Evolutionary conservation across 2,888 invertebrate species (phyloP).

Genomic region (Acronicta aceris): DNA sequence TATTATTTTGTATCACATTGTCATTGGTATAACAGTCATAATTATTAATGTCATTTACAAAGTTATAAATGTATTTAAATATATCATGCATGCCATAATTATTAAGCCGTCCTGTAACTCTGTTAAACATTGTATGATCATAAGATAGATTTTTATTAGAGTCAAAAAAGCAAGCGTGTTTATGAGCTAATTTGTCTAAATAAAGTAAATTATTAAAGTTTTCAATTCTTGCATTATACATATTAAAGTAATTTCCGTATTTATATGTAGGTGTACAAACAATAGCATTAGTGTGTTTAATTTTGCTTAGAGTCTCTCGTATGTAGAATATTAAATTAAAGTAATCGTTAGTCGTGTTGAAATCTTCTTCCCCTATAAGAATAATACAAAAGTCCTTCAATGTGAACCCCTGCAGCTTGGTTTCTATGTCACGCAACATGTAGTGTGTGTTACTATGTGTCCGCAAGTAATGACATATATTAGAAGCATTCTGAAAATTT

Average conservation of each 20-base stretch:
- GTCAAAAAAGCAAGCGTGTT: constrained; percentile 2
- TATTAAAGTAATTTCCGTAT: not conserved
- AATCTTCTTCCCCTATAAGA: too few species aligned
- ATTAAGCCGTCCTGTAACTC: not conserved
- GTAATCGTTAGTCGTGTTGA: constrained; percentile 3
- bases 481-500: too few species aligned
- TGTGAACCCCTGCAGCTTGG: constrained; percentile 2
- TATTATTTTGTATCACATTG: not conserved
- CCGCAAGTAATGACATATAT: constrained; percentile 5
- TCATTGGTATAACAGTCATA: not conserved
- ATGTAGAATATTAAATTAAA: constrained; percentile 5
- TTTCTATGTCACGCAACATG: not conserved
- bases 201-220: constrained; percentile 8
- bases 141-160: not conserved
- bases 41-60: not conserved
- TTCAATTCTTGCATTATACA: constrained; percentile 14
- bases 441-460: not conserved
- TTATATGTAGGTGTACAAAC: constrained; percentile 11
- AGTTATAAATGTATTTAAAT: not conserved
- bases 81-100: not conserved
- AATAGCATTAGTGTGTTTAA: too few species aligned
- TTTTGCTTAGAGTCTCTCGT: constrained; percentile 1
- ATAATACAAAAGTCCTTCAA: constrained; percentile 13
- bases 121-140: constrained; percentile 4
- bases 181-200: constrained; percentile 1